Percentiles rank a stretch among this genome's conserved stretches.
Evolutionary conservation across 2,888 invertebrate genomes (phyloP).

Genomic region (Cataglyphis livida): DNA sequence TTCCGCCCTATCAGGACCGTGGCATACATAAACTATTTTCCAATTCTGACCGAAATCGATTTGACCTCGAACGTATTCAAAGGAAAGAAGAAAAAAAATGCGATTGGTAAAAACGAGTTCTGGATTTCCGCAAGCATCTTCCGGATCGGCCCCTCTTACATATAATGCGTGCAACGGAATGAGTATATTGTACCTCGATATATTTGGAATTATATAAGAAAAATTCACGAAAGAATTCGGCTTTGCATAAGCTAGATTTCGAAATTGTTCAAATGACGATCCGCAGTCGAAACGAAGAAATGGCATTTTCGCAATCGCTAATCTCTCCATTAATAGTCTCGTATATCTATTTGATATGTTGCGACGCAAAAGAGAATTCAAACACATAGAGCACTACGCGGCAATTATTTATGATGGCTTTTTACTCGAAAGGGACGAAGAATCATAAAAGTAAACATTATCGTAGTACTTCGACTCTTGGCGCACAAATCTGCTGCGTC

Average conservation of each 20-base stretch:
- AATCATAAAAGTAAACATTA: conserved; percentile 39
- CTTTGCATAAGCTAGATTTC: conserved; percentile 12
- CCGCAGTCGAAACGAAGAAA: conserved; percentile 35
- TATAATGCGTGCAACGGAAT: conserved; percentile 3
- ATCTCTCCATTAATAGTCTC: conserved; percentile 5
- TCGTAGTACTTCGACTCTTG: conserved; percentile 37
- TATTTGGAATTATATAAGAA: background rate
- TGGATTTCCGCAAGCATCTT: conserved; percentile 55
- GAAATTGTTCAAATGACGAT: conserved; percentile 11
- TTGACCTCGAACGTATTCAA: conserved; percentile 77
- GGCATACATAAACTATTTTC: conserved; percentile 79
- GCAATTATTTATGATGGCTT: conserved; percentile 44
- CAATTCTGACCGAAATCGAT: conserved; percentile 82
- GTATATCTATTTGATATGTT: conserved; percentile 32
- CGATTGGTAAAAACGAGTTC: conserved; percentile 44
- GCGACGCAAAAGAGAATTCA: conserved; percentile 31
- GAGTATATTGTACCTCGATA: background rate
- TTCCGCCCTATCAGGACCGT: conserved; percentile 30
- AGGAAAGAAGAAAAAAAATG: conserved; percentile 55
- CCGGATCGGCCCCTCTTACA: conserved; percentile 31
- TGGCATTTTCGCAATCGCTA: conserved; percentile 61
- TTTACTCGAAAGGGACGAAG: conserved; percentile 29
- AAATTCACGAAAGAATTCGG: conserved; percentile 16
- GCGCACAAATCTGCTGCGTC: conserved; percentile 20
- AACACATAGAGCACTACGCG: conserved; percentile 26